Conservation (phyloP, 2,888 invertebrate species). For the Tridacna gigas region DNA sequence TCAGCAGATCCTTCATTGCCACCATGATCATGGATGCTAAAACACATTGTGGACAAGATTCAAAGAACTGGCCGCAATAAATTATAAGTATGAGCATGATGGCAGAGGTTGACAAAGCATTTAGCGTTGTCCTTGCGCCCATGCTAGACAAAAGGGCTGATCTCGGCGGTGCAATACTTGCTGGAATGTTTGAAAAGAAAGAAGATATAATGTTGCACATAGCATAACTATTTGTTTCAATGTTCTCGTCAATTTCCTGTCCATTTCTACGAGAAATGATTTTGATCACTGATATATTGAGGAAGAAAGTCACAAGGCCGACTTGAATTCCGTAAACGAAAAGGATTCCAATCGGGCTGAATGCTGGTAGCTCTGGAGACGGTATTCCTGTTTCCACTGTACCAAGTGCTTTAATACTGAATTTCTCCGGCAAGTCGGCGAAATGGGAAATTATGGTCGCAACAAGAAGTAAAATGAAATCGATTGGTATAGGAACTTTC, state of each 20-base stretch:
- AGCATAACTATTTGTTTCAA: constrained; percentile 84
- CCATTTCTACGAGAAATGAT: constrained; percentile 80
- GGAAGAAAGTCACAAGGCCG: constrained; percentile 70
- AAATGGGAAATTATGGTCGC: constrained; percentile 75
- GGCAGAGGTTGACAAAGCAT: constrained; percentile 71
- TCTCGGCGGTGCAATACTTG: constrained; percentile 81
- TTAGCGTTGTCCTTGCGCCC: constrained; percentile 75
- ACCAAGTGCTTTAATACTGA: constrained; percentile 66
- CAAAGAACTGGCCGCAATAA: constrained; percentile 77
- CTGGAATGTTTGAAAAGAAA: constrained; percentile 84
- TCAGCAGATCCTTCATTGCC: constrained; percentile 84
- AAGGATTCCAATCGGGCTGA: constrained; percentile 48
- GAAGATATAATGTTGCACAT: constrained; percentile 80
- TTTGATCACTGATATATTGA: constrained; percentile 78
- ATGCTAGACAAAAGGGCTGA: constrained; percentile 74
- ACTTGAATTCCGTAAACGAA: constrained; percentile 68
- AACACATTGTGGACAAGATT: constrained; percentile 78
- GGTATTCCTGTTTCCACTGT: constrained; percentile 76
- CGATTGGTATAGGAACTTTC: constrained; percentile 80
- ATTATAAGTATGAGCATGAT: constrained; percentile 77
- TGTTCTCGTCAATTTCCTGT: constrained; percentile 81
- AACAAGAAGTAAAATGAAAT: constrained; percentile 76
- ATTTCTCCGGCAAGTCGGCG: constrained; percentile 62
- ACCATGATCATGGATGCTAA: constrained; percentile 85
- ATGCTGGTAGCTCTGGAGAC: constrained; percentile 68